Evolutionary conservation across 2,888 invertebrate genomes (phyloP), one percentile per base, ranked within the genome.

Genomic region (Meteorus colon): DNA sequence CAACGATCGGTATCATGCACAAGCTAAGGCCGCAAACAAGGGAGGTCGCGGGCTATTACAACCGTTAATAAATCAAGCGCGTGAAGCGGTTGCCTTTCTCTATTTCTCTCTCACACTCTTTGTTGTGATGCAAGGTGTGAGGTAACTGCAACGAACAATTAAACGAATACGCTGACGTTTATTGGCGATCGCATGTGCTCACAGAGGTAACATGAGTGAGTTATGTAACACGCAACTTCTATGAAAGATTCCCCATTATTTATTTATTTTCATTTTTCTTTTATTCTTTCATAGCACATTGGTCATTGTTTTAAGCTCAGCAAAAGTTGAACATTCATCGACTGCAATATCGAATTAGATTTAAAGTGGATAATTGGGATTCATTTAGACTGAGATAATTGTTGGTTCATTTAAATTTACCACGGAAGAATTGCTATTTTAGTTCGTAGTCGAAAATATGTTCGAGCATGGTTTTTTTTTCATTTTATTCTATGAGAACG

Each of bases 31-130:
- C 76, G 48, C 70, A 75, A 78, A 79, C 78, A 78, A 75, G 76
- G 71, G 68, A 79, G 78, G 69, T 77, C 71, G 78, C 80, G 78
- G 80, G 78, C 81, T 77, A 81, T 85, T 86, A 84, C 81, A 81
- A 77, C 80, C 82, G 80, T 84, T 83, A 86, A 86, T 86, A 86
- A 86, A 86, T 86, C 86, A 86, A 81, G 79, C 78, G 37, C 67
- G 75, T 75, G 75, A 73, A 77, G 62, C 75, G 70, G 55, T 8
- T 55, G 55, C 55, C 24, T 55, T 55, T 19, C 70, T 75, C 71
- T 74, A 65, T 67, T 67, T 63, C 63, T 75, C 67, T 63, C 51
- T 67, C 60, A 48, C 51, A 66, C 63, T 73, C 63, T 59, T 79
- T 79, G 65, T 72, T 31, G 41, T 51, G 59, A 24, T 14, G 29